Conservation (phyloP, 2,797 vertebrate genomes). For the Buceros bicornis region DNA sequence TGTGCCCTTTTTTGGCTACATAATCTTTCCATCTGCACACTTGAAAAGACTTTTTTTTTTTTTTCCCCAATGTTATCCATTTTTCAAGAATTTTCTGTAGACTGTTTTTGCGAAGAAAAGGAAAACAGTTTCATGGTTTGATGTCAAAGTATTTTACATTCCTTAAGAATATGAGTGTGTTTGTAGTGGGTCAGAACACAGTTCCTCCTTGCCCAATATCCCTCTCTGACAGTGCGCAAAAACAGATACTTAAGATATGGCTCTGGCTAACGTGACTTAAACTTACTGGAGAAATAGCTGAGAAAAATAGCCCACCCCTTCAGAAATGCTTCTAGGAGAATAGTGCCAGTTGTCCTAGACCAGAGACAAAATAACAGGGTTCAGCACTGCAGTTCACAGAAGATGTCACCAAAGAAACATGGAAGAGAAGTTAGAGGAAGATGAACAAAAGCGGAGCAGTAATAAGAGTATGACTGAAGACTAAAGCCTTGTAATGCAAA, state of each 20-base stretch:
- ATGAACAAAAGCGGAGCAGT: not conserved
- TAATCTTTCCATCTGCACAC: not conserved
- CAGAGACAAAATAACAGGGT: not conserved
- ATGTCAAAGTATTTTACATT: not conserved
- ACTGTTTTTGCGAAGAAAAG: not conserved
- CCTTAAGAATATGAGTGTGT: not conserved
- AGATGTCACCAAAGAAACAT: not conserved
- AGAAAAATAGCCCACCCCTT: not conserved
- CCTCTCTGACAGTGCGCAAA: not conserved
- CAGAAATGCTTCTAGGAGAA: not conserved
- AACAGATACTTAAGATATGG: accelerated
- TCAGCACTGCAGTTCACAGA: not conserved
- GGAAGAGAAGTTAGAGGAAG: not conserved
- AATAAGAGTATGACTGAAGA: not conserved
- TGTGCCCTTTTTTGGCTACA: not conserved
- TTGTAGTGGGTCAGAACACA: not conserved
- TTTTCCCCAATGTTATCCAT: not conserved
- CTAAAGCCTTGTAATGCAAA: not conserved
- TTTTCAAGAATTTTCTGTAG: not conserved
- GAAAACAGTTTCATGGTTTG: not conserved
- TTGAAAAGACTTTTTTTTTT: not conserved
- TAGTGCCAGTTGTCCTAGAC: not conserved
- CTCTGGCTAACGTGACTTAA: not conserved
- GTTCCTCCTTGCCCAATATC: not conserved
- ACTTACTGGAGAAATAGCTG: not conserved